Evolutionary conservation across 2,888 invertebrate species (phyloP).

Genomic region (Anorthoa munda): DNA sequence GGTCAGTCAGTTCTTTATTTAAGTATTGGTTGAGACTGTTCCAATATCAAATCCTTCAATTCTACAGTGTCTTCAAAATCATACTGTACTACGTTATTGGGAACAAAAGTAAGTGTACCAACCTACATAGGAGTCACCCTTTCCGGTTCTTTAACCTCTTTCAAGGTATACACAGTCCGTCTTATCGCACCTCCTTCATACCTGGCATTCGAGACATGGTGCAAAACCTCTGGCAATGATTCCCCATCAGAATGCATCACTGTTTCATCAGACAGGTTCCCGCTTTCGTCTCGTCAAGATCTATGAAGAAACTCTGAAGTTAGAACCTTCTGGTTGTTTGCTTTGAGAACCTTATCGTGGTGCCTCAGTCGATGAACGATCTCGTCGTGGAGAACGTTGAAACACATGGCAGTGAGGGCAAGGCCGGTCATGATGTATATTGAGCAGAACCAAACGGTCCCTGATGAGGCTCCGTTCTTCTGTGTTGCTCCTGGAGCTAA

Average conservation of each 20-base stretch:
- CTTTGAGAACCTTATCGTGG: slow-evolving; percentile 85
- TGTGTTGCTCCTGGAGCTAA: slow-evolving; percentile 93
- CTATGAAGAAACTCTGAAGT: slow-evolving; percentile 86
- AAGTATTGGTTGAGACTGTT: slow-evolving; percentile 66
- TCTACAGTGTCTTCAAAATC: slow-evolving; percentile 63
- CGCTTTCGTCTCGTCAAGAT: slow-evolving; percentile 89
- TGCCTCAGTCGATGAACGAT: slow-evolving; percentile 95
- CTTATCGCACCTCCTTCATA: slow-evolving; percentile 84
- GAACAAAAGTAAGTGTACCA: slow-evolving; percentile 23
- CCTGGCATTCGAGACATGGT: slow-evolving; percentile 83
- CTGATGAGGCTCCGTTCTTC: slow-evolving; percentile 88
- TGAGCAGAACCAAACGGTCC: slow-evolving; percentile 97
- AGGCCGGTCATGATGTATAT: slow-evolving; percentile 97
- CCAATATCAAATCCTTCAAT: slow-evolving; percentile 63
- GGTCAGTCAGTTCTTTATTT: slow-evolving; percentile 83
- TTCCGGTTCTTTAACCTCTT: slow-evolving; percentile 85
- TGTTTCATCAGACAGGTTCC: slow-evolving; percentile 85
- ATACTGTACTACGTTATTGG: slow-evolving; percentile 37
- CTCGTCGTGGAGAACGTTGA: slow-evolving; percentile 97
- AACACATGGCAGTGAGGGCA: slow-evolving; percentile 97
- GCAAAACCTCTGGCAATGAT: slow-evolving; percentile 87
- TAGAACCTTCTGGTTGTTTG: slow-evolving; percentile 83
- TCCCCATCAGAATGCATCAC: slow-evolving; percentile 86
- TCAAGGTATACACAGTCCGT: slow-evolving; percentile 84
- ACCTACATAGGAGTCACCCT: slow-evolving; percentile 82